phyloP scores from a whole-genome alignment of 2,113 vertebrate genomes.

The Struthidea cinerea region DNA sequence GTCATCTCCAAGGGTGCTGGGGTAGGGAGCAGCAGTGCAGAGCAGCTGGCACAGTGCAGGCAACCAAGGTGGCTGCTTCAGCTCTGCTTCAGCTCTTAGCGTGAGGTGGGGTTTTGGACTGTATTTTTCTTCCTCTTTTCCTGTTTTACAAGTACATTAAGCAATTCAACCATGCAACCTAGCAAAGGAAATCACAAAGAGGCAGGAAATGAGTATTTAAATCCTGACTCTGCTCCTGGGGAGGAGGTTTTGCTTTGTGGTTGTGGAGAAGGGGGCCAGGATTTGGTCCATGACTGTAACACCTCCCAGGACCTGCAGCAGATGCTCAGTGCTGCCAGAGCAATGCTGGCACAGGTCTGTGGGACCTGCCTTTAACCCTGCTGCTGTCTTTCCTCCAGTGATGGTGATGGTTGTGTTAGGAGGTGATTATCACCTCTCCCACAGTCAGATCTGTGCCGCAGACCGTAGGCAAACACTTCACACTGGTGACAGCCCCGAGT shows the following conservation, averaged over 20 bases:
- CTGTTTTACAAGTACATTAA: not conserved
- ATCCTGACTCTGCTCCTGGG: not conserved
- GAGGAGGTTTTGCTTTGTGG: not conserved
- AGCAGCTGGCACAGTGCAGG: not conserved
- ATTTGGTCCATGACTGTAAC: not conserved
- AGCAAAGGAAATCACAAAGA: slow-evolving; percentile 17
- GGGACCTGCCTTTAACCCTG: not conserved
- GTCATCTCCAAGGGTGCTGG: not conserved
- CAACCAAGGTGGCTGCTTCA: not conserved
- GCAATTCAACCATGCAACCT: not conserved
- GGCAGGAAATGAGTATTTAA: slow-evolving; percentile 31
- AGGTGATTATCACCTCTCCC: not conserved
- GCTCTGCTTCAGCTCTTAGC: not conserved
- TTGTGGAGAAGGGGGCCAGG: not conserved
- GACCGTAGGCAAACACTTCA: not conserved
- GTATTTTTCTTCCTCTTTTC: slow-evolving; percentile 47
- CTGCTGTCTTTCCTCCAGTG: not conserved
- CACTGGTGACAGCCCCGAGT: not conserved
- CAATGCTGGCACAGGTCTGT: not conserved
- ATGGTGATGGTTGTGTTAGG: not conserved
- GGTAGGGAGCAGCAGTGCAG: not conserved
- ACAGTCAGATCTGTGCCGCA: not conserved
- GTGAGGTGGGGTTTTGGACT: not conserved
- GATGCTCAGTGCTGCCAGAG: not conserved
- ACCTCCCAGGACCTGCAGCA: not conserved